Evolutionary conservation across 2,888 invertebrate species (phyloP).

Genomic region (Calameuta pallipes): DNA sequence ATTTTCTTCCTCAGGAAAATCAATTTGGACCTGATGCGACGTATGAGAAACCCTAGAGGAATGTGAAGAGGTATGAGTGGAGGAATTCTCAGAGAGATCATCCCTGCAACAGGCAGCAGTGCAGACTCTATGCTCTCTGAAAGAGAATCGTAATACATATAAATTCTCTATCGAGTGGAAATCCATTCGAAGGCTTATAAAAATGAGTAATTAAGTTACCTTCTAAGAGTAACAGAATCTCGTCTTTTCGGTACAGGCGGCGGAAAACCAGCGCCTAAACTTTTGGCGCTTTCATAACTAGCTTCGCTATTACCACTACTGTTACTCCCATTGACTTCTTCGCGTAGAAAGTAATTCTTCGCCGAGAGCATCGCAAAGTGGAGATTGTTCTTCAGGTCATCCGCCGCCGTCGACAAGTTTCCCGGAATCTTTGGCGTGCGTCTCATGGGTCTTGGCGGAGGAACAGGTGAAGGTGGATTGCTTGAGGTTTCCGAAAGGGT

Average conservation of each 20-base stretch:
- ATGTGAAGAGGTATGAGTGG: constrained; percentile 54
- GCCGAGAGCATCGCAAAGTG: constrained; percentile 63
- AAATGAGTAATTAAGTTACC: constrained; percentile 33
- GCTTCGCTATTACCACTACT: constrained; percentile 54
- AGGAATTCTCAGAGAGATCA: constrained; percentile 59
- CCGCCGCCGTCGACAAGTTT: constrained; percentile 75
- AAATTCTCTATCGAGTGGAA: not conserved
- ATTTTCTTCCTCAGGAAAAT: constrained; percentile 48
- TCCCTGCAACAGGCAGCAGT: constrained; percentile 64
- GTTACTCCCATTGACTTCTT: constrained; percentile 52
- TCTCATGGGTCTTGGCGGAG: constrained; percentile 72
- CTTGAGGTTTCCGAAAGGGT: constrained; percentile 85
- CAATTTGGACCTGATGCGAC: constrained; percentile 51
- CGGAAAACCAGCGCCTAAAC: constrained; percentile 51
- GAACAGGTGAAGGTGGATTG: constrained; percentile 75
- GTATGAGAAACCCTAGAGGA: constrained; percentile 50
- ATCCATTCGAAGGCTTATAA: not conserved
- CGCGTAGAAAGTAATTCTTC: constrained; percentile 57
- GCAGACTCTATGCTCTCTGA: constrained; percentile 59
- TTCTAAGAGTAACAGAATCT: constrained; percentile 52
- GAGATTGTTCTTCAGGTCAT: constrained; percentile 71
- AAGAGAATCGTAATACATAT: not conserved
- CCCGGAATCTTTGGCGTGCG: constrained; percentile 76
- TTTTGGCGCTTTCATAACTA: constrained; percentile 59
- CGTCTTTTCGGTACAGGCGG: constrained; percentile 61